A percentile compares a stretch with the other conserved stretches of the same genome.
Conservation (phyloP, 2,888 invertebrate species). For the Leptogaster cylindrica region DNA sequence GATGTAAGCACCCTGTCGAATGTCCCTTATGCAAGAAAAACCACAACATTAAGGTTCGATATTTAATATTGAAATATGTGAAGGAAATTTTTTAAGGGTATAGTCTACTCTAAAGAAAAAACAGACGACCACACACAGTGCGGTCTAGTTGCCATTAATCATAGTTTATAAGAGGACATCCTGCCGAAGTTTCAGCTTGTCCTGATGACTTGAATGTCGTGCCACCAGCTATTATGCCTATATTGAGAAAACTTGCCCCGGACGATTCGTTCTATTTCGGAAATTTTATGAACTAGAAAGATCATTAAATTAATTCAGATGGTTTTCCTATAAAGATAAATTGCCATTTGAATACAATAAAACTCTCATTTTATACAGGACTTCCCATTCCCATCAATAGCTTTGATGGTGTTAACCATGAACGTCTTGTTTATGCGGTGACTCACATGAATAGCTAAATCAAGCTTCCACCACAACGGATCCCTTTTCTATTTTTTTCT, state of each 20-base stretch:
- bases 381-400: background rate
- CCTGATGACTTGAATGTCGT: background rate
- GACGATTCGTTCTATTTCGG: conserved; percentile 31
- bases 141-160: conserved; percentile 38
- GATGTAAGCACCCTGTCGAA: conserved; percentile 13
- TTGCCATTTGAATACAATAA: conserved; percentile 45
- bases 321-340: conserved; percentile 42
- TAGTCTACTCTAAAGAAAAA: background rate
- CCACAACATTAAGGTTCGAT: conserved; percentile 22
- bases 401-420: conserved; percentile 27
- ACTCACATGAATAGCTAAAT: conserved; percentile 33
- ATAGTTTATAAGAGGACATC: conserved; percentile 41
- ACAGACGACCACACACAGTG: background rate
- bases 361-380: conserved; percentile 23
- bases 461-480: background rate
- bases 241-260: conserved; percentile 6
- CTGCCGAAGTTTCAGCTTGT: background rate
- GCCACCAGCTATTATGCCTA: conserved; percentile 3
- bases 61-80: conserved; percentile 37
- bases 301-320: conserved; percentile 47
- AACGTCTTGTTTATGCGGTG: conserved; percentile 25
- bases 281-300: conserved; percentile 43
- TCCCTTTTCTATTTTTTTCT: background rate
- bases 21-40: background rate
- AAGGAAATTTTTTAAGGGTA: background rate